Evolutionary conservation across 2,797 vertebrate genomes (phyloP).

Genomic region (Bovichtus variegatus): DNA sequence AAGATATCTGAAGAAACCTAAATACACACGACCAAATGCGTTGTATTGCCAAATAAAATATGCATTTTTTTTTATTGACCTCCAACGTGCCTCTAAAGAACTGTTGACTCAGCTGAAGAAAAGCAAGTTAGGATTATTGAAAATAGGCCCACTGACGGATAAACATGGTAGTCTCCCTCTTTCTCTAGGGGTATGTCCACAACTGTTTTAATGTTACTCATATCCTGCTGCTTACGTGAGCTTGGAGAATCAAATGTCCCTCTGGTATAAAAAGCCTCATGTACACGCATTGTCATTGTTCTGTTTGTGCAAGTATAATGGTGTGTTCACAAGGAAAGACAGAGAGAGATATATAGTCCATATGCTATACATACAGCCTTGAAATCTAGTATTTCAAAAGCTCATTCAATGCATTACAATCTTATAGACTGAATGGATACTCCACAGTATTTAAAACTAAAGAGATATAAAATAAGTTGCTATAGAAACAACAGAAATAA

Average conservation of each 20-base stretch:
- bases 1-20: constrained; percentile 44
- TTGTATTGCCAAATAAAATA: constrained; percentile 43
- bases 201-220: constrained; percentile 27
- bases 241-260: constrained; percentile 28
- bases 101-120: constrained; percentile 57
- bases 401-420: background rate
- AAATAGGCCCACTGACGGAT: constrained; percentile 25
- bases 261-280: constrained; percentile 44
- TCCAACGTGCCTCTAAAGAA: constrained; percentile 15
- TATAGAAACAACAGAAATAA: background rate
- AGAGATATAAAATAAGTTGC: background rate
- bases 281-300: constrained; percentile 24
- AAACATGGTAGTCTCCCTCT: constrained; percentile 8
- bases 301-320: background rate
- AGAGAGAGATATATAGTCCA: background rate
- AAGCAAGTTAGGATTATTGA: constrained; percentile 23
- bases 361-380: background rate
- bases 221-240: constrained; percentile 31
- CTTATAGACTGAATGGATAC: background rate
- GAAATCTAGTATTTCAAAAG: background rate
- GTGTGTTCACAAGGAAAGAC: background rate
- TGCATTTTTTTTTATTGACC: constrained; percentile 59
- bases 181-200: constrained; percentile 11
- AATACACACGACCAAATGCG: constrained; percentile 4
- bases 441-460: background rate